Evolutionary conservation across 2,113 vertebrate genomes (phyloP).

Genomic region (Fulica atra): DNA sequence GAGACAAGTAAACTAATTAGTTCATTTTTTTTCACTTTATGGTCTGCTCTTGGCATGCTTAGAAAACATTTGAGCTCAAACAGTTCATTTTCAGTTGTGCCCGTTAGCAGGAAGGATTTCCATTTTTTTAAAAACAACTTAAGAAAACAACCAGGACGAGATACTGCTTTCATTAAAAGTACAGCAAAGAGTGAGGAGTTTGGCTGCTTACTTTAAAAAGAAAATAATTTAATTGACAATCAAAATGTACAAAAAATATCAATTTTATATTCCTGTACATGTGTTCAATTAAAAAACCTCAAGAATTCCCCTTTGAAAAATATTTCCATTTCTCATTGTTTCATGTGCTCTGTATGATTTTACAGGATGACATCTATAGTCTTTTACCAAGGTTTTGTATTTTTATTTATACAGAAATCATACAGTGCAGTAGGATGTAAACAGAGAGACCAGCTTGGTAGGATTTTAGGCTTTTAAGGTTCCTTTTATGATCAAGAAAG

Average conservation of each 20-base stretch:
- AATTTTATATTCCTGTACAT: neutral
- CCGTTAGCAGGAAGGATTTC: conserved; percentile 35
- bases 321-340: neutral
- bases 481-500: neutral
- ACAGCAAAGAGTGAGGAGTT: neutral
- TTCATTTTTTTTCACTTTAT: neutral
- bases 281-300: neutral
- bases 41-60: conserved; percentile 10
- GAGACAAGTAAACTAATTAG: conserved; percentile 43
- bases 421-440: neutral
- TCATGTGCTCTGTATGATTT: neutral
- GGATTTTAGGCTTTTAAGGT: neutral
- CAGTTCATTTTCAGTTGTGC: conserved; percentile 30
- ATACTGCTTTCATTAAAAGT: conserved; percentile 26
- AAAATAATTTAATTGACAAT: neutral
- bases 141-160: neutral
- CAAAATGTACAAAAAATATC: neutral
- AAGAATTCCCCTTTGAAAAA: neutral
- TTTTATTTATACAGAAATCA: conserved; percentile 1
- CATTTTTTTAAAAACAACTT: neutral
- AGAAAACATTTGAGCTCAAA: conserved; percentile 13
- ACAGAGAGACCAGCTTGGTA: neutral
- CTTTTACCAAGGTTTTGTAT: neutral
- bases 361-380: neutral
- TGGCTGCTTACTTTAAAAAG: neutral